phyloP scores from a whole-genome alignment of 2,113 vertebrate species.

The Ciconia stormi region DNA sequence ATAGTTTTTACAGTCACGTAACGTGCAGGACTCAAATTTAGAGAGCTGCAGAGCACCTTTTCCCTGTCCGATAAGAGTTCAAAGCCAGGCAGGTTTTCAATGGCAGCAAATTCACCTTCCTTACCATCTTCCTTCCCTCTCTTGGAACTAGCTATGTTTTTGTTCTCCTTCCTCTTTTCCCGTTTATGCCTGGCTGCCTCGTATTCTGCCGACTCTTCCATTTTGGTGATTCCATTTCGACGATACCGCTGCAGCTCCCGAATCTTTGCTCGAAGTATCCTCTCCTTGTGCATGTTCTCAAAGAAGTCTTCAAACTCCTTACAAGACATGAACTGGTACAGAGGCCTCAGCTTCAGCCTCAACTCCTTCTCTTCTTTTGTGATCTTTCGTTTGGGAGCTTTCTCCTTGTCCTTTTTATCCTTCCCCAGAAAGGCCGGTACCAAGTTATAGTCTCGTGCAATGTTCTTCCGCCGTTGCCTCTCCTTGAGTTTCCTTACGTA shows the following conservation, averaged over 20 bases:
- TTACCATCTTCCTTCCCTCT: constrained; percentile 88
- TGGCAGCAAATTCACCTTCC: constrained; percentile 90
- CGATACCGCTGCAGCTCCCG: constrained; percentile 95
- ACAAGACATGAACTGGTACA: constrained; percentile 97
- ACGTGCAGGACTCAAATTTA: constrained; percentile 90
- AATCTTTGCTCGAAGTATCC: constrained; percentile 88
- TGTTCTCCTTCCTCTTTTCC: constrained; percentile 94
- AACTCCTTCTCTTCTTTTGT: constrained; percentile 94
- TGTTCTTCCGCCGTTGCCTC: constrained; percentile 93
- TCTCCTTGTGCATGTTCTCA: constrained; percentile 95
- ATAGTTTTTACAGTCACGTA: constrained; percentile 97
- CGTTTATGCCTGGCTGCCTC: constrained; percentile 94
- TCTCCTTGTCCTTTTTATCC: constrained; percentile 91
- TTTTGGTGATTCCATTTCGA: constrained; percentile 90
- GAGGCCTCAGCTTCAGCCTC: constrained; percentile 84
- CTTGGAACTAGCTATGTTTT: constrained; percentile 80
- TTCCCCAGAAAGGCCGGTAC: constrained; percentile 90
- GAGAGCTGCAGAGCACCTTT: constrained; percentile 92
- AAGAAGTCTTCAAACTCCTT: constrained; percentile 95
- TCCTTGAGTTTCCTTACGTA: constrained; percentile 93
- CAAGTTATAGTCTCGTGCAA: constrained; percentile 92
- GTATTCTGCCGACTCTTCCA: constrained; percentile 93
- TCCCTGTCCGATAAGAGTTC: constrained; percentile 94
- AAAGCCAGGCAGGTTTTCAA: constrained; percentile 91
- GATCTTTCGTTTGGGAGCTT: constrained; percentile 86